phyloP scores from a whole-genome alignment of 64 coral and sea anemone genomes.

The Montipora cactus region DNA sequence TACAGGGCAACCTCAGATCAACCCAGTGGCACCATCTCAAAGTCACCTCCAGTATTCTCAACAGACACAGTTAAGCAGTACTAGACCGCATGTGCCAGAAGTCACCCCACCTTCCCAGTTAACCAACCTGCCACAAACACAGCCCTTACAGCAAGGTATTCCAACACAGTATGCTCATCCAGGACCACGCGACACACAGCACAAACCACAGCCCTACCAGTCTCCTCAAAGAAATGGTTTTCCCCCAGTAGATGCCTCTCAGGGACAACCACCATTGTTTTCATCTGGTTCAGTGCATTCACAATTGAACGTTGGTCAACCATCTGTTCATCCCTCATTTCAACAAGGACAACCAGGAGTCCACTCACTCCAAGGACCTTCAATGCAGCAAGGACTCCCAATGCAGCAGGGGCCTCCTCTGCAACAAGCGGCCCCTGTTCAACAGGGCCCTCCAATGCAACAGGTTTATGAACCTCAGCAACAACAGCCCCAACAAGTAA shows the following conservation, averaged over 20 bases:
- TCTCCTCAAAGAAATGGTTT: slow-evolving; percentile 42
- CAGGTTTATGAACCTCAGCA: slow-evolving; percentile 45
- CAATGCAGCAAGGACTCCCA: not conserved
- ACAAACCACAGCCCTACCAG: slow-evolving; percentile 9
- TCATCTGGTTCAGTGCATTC: not conserved
- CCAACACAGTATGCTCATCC: slow-evolving; percentile 9
- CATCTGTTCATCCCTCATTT: slow-evolving; percentile 2
- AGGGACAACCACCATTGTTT: not conserved
- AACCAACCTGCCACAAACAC: not conserved
- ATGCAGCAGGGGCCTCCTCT: slow-evolving; percentile 18
- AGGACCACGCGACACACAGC: not conserved
- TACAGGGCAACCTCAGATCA: slow-evolving; percentile 12
- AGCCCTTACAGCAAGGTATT: not conserved
- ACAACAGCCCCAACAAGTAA: slow-evolving; percentile 52
- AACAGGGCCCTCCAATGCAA: not conserved
- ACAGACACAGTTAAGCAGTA: slow-evolving; percentile 16
- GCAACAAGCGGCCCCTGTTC: slow-evolving; percentile 15
- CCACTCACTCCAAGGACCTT: not conserved
- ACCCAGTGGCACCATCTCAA: slow-evolving; percentile 28
- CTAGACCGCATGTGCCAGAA: not conserved
- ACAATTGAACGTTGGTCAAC: slow-evolving; percentile 1
- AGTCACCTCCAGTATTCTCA: slow-evolving; percentile 6
- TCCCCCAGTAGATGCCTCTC: slow-evolving; percentile 55
- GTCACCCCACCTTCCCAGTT: slow-evolving; percentile 5
- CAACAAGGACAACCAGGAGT: slow-evolving; percentile 3